Evolutionary conservation across 2,113 vertebrate species (phyloP).

Genomic region (Redunca redunca): DNA sequence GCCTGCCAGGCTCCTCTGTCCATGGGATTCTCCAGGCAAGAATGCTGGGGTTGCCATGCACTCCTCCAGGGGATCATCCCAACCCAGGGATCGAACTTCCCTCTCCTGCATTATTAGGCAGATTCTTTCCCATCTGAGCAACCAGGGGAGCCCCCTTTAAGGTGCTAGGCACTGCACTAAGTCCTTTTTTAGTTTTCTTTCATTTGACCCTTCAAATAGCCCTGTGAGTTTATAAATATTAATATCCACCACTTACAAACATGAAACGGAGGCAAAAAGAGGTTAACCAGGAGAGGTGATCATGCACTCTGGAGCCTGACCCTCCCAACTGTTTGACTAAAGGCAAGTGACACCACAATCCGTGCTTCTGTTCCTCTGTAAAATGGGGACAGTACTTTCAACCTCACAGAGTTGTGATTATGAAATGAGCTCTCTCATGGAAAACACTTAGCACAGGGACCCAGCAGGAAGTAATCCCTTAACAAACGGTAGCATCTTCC

Average conservation of each 20-base stretch:
- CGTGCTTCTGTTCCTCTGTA: neutral
- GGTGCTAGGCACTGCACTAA: neutral
- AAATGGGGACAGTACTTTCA: neutral
- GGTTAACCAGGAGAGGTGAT: neutral
- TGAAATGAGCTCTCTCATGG: neutral
- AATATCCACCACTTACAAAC: neutral
- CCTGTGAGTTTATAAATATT: neutral
- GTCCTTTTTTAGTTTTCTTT: neutral
- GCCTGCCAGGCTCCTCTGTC: neutral
- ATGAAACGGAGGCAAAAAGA: neutral
- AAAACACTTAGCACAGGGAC: neutral
- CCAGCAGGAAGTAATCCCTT: neutral
- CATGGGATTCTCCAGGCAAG: neutral
- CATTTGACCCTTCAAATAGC: neutral
- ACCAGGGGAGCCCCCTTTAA: neutral
- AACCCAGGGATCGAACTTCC: neutral
- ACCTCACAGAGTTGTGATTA: neutral
- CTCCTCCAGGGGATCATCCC: neutral
- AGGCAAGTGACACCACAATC: neutral
- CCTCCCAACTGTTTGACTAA: neutral
- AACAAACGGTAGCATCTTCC: neutral
- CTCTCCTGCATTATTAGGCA: neutral
- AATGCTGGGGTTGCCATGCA: neutral
- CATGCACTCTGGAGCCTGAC: neutral
- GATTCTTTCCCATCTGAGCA: neutral